These are phyloP conservation scores for Spea bombifrons DNA, from an alignment of 2,113 vertebrate genomes.

Conservation along the genomic window DNA sequence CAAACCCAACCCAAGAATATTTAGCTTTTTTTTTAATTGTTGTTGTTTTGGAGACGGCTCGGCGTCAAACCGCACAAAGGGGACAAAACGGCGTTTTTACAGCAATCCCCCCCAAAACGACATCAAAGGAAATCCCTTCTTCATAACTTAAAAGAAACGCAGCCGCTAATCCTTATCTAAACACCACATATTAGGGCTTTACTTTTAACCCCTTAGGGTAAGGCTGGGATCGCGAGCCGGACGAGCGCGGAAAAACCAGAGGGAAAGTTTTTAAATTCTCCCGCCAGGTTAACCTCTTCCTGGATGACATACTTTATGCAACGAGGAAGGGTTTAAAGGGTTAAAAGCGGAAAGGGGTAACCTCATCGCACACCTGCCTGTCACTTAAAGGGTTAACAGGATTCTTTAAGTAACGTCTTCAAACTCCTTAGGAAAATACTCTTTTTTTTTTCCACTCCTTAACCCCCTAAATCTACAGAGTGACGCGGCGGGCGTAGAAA, in stretches of 20 bases:
- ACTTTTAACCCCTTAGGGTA: constrained; percentile 6
- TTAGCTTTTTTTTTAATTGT: not conserved
- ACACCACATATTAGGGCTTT: constrained; percentile 25
- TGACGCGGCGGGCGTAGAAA: not conserved
- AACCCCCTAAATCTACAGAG: not conserved
- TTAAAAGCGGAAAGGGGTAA: too few relatives aligned
- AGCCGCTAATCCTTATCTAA: constrained; percentile 35
- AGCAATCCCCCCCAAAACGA: not conserved
- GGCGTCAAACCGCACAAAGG: constrained; percentile 14
- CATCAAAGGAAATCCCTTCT: constrained; percentile 30
- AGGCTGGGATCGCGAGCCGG: not conserved
- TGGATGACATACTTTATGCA: too few relatives aligned
- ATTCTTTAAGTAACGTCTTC: not conserved
- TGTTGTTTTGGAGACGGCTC: not conserved
- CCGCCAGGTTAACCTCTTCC: too few relatives aligned
- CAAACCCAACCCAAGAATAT: constrained; percentile 14
- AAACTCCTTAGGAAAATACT: not conserved
- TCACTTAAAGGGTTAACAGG: not conserved
- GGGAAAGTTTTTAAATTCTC: too few relatives aligned
- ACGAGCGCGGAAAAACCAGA: too few relatives aligned
- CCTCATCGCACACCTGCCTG: not conserved
- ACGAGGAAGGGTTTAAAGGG: too few relatives aligned
- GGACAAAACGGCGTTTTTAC: constrained; percentile 11
- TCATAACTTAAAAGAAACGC: constrained; percentile 25
- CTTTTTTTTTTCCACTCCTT: not conserved